A percentile compares a stretch with the other conserved stretches of the same genome.
These are phyloP conservation scores for Hedya salicella DNA, from an alignment of 2,888 invertebrate genomes.

Conservation along the genomic window DNA sequence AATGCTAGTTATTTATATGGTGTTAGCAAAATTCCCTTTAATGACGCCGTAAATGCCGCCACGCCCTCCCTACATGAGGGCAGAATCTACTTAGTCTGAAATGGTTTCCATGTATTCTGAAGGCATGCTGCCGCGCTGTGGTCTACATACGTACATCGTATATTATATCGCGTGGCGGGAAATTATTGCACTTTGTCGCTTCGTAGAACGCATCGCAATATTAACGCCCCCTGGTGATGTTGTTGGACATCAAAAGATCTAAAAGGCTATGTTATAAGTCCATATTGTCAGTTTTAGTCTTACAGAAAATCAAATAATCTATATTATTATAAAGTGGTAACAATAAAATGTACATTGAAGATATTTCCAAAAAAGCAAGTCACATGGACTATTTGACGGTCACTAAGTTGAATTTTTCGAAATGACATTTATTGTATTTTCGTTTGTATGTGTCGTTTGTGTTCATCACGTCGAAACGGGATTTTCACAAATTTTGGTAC, in stretches of 20 bases:
- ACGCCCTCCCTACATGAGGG: conserved; percentile 12
- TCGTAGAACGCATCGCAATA: not conserved
- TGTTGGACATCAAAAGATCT: not conserved
- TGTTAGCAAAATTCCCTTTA: not conserved
- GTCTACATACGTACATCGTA: not conserved
- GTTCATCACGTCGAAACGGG: too few species aligned
- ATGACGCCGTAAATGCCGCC: conserved; percentile 2
- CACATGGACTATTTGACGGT: too few species aligned
- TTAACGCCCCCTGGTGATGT: not conserved
- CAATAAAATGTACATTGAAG: too few species aligned
- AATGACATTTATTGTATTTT: too few species aligned
- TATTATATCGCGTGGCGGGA: not conserved
- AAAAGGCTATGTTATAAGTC: not conserved
- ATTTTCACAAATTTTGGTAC: too few species aligned
- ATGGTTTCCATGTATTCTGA: conserved; percentile 33
- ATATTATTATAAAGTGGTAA: too few species aligned
- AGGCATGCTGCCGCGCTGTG: conserved; percentile 12
- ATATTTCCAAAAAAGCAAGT: too few species aligned
- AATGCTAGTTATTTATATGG: not conserved
- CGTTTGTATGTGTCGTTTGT: too few species aligned
- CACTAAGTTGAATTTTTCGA: too few species aligned
- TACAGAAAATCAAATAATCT: too few species aligned
- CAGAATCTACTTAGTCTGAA: conserved; percentile 32
- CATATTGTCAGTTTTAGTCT: too few species aligned
- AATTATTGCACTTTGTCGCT: not conserved